phyloP scores from a whole-genome alignment of 2,113 vertebrate genomes.

The Lates calcarifer region DNA sequence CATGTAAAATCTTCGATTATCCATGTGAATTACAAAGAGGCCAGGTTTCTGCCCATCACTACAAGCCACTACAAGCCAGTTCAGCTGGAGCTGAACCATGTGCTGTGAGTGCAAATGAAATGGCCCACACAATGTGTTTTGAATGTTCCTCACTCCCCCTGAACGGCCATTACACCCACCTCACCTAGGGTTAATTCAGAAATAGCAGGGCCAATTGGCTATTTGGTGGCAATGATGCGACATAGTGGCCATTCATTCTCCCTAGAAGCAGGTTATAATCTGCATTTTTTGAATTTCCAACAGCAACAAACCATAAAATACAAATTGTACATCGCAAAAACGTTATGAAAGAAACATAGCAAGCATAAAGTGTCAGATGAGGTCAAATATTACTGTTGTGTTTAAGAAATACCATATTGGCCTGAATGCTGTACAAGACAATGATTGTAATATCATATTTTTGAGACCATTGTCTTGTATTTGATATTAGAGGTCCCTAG shows the following conservation, averaged over 20 bases:
- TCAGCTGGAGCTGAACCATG: conserved; percentile 72
- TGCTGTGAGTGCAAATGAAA: conserved; percentile 72
- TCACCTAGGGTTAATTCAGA: conserved; percentile 73
- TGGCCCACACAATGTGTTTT: conserved; percentile 70
- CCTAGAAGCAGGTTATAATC: conserved; percentile 42
- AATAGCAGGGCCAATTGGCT: conserved; percentile 69
- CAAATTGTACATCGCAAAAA: conserved; percentile 24
- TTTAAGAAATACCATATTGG: conserved; percentile 7
- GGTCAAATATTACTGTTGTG: conserved; percentile 31
- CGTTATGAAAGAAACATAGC: conserved; percentile 38
- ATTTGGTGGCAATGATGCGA: conserved; percentile 63
- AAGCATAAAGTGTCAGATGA: conserved; percentile 25
- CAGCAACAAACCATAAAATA: conserved; percentile 47
- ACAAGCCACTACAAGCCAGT: conserved; percentile 63
- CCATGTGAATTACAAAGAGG: conserved; percentile 64
- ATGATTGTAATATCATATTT: neutral
- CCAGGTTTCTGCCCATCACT: conserved; percentile 49
- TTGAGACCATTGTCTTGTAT: neutral
- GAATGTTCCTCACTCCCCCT: conserved; percentile 67
- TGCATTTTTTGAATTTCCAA: conserved; percentile 59
- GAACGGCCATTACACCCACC: conserved; percentile 71
- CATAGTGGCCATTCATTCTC: conserved; percentile 58
- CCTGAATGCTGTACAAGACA: neutral
- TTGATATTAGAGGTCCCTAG: neutral
- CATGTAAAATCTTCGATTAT: conserved; percentile 75